These are phyloP conservation scores for Dicyema japonicum DNA, from an alignment of 1,140 invertebrate species.

Conservation along the genomic window DNA sequence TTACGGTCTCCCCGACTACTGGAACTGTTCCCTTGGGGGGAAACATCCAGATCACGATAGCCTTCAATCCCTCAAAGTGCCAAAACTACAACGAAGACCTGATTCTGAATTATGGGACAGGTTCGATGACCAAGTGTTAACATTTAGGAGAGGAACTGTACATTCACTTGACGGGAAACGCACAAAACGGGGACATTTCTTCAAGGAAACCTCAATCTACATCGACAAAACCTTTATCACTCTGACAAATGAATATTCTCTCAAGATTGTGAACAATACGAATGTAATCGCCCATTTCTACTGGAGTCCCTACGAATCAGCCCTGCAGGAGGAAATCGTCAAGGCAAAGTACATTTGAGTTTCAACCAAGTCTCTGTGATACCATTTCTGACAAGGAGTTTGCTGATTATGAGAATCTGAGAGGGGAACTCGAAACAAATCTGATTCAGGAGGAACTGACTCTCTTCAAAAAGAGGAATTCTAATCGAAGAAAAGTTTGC, in stretches of 20 bases:
- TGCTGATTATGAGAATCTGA: slow-evolving; percentile 6
- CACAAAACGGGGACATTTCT: slow-evolving; percentile 13
- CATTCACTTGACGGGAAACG: slow-evolving; percentile 12
- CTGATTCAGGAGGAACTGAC: slow-evolving; percentile 10
- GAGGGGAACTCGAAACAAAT: slow-evolving; percentile 11
- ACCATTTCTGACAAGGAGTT: no score
- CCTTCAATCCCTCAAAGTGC: slow-evolving; percentile 13
- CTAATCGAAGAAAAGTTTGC: not conserved
- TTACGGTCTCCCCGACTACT: slow-evolving; percentile 13
- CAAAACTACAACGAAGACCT: slow-evolving; percentile 12
- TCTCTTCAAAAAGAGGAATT: not conserved
- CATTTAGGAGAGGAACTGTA: slow-evolving; percentile 13
- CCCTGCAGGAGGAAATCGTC: slow-evolving; percentile 12
- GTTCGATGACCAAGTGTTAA: slow-evolving; percentile 5
- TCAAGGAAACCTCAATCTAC: slow-evolving; percentile 17
- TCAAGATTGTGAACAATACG: slow-evolving; percentile 14
- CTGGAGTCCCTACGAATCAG: slow-evolving; percentile 16
- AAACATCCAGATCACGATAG: slow-evolving; percentile 16
- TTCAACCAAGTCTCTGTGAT: no score
- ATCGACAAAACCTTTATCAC: slow-evolving; percentile 20
- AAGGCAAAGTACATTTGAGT: no score
- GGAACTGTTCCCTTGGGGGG: slow-evolving; percentile 14
- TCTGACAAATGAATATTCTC: slow-evolving; percentile 16
- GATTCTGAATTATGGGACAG: slow-evolving; percentile 13
- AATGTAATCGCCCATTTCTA: slow-evolving; percentile 16